Percentiles rank a stretch among this genome's conserved stretches.
Evolutionary conservation across 2,888 invertebrate species (phyloP).

Genomic region (Cryptophagus acutangulus): DNA sequence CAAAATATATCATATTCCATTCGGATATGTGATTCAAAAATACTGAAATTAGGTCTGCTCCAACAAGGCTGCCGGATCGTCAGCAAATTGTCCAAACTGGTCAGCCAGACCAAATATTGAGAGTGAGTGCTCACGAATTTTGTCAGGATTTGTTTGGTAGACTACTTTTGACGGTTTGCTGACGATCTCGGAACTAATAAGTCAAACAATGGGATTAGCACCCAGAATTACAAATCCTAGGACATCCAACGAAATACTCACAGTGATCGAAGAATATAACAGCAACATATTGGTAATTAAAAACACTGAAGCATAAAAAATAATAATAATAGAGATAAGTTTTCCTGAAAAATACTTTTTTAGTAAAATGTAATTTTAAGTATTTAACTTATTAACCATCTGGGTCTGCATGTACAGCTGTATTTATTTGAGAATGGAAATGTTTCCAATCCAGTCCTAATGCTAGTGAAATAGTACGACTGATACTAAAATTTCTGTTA

Average conservation of each 20-base stretch:
- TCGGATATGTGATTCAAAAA: no score
- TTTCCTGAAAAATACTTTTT: conserved; percentile 13
- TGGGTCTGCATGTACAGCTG: conserved; percentile 15
- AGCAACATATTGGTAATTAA: conserved; percentile 17
- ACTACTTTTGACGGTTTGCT: no score
- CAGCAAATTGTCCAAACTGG: no score
- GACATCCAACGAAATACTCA: conserved; percentile 11
- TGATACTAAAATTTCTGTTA: conserved; percentile 16
- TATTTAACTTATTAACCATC: conserved; percentile 15
- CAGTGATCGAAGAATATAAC: conserved; percentile 16
- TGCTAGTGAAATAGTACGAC: conserved; percentile 19
- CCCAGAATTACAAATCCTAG: no score
- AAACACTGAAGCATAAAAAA: conserved; percentile 17
- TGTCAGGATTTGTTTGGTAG: no score
- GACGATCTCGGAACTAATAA: no score
- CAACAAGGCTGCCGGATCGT: no score
- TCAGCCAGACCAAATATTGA: no score
- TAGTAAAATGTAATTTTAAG: neutral
- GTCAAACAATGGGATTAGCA: no score
- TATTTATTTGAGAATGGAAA: conserved; percentile 16
- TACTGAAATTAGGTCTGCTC: no score
- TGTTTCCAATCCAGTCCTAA: conserved; percentile 24
- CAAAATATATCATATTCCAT: no score
- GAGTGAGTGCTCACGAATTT: no score
- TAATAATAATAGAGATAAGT: conserved; percentile 18